Evolutionary conservation across 2,888 invertebrate species (phyloP), one percentile per base, ranked within the genome.

Genomic region (Acrobasis consociella): DNA sequence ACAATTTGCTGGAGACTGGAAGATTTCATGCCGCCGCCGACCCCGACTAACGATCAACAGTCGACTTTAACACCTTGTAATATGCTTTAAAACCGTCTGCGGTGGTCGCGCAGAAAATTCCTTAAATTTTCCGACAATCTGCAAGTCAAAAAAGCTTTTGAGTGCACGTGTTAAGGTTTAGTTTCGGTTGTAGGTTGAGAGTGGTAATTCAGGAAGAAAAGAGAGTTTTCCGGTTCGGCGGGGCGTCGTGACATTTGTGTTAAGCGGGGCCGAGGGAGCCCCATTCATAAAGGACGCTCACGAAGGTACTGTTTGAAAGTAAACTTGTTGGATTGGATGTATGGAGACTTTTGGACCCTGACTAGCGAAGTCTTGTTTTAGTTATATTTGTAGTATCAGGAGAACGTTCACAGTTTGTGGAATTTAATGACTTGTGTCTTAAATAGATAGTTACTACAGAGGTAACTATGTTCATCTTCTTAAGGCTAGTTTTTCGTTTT

Each of bases 1-100:
- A 92, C 91, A 92, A 91, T 91, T 91, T 91, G 90, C 91, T 90
- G 87, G 90, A 91, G 89, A 89, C 90, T 85, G 88, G 85, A 92
- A 92, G 91, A 91, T 91, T 90, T 91, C 87, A 88, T 83, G 84
- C 83, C 81, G 76, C 77, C 80, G 72, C 81, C 76, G 73, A 72
- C 67, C 64, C 67, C 65, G 62, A 53, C 42, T 66, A 64, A 52
- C 77, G 72, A 64, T 66, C 76, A 65, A 81, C 78, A 73, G 69
- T 68, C 68, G 70, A 76, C 83, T 73, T 72, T 79, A 78, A 67
- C 64, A 49, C 65, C 22, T 58, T 60, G 63, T 49, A 65, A 77
- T 78, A 87, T 74, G 81, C 69, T 76, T 76, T 69, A 76, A 72
- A 85, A 72, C 85, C 69, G 69, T 76, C 68, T 76, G 77, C 63